Evolutionary conservation across 2,888 invertebrate species (phyloP).

Genomic region (Phyllotreta cruciferae): DNA sequence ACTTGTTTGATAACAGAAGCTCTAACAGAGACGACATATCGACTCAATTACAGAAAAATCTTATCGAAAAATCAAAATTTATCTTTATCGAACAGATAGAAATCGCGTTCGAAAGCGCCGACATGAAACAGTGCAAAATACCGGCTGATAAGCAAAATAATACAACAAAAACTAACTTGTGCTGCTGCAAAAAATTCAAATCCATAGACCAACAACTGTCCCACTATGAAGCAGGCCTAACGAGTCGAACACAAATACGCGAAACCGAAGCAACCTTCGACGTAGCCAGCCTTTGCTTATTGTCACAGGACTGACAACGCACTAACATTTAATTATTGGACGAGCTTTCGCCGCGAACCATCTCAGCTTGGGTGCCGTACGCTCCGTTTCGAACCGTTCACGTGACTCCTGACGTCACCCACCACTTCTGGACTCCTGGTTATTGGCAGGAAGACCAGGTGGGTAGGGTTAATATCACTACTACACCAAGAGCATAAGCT

Average conservation of each 20-base stretch:
- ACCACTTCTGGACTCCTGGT: background rate
- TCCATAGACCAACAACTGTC: conserved; percentile 44
- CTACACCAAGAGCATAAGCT: background rate
- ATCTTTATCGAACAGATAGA: conserved; percentile 38
- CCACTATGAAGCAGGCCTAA: conserved; percentile 30
- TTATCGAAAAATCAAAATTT: conserved; percentile 39
- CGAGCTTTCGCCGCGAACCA: conserved; percentile 41
- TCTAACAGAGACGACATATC: conserved; percentile 44
- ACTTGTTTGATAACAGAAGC: conserved; percentile 44
- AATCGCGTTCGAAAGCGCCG: conserved; percentile 30
- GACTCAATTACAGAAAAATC: conserved; percentile 25
- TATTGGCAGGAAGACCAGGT: conserved; percentile 2
- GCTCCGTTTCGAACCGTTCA: background rate
- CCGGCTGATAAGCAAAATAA: conserved; percentile 25
- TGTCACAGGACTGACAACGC: conserved; percentile 45
- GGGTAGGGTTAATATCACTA: conserved; percentile 1
- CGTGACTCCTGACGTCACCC: conserved; percentile 2
- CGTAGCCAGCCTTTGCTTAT: conserved; percentile 38
- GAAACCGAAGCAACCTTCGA: conserved; percentile 34
- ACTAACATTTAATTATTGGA: conserved; percentile 38
- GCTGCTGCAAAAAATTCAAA: conserved; percentile 51
- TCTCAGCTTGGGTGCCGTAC: conserved; percentile 35
- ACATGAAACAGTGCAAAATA: conserved; percentile 29
- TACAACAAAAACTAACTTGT: conserved; percentile 51
- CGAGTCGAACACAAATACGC: conserved; percentile 38